These are phyloP conservation scores for Styela clava DNA, from an alignment of 23 tunicate genomes.

Conservation along the genomic window DNA sequence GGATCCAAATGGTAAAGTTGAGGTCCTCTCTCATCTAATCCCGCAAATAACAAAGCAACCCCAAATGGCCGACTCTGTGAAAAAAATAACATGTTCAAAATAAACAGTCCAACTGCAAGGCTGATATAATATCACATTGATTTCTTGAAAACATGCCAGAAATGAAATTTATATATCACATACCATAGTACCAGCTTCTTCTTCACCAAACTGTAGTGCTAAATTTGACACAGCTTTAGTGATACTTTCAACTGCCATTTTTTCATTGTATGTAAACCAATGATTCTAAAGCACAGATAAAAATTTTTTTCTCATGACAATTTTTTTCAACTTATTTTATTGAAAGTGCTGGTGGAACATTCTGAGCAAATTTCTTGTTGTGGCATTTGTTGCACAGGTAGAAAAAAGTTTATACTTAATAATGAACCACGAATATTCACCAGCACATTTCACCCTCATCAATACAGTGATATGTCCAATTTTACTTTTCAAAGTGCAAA, in stretches of 20 bases:
- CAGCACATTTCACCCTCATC: no score
- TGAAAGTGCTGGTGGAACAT: background rate
- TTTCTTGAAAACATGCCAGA: background rate
- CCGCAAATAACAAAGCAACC: constrained; percentile 95
- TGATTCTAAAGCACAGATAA: constrained; percentile 81
- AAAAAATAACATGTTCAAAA: no score
- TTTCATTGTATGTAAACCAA: constrained; percentile 98
- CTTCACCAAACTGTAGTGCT: constrained; percentile 99
- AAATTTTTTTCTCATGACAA: background rate
- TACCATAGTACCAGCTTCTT: constrained; percentile 94
- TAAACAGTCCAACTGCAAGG: background rate
- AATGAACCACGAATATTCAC: no score
- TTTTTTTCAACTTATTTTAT: background rate
- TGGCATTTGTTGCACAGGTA: no score
- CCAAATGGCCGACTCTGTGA: constrained; percentile 96
- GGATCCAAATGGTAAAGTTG: constrained; percentile 90
- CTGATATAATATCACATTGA: no score
- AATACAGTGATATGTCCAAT: no score
- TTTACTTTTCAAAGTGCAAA: no score
- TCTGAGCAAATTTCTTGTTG: no score
- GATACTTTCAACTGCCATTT: constrained; percentile 91
- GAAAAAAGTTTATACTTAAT: no score
- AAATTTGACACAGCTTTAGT: constrained; percentile 94
- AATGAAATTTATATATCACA: no score
- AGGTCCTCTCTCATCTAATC: constrained; percentile 87